Conservation (phyloP, 2,888 invertebrate genomes). For the Orthosia incerta region DNA sequence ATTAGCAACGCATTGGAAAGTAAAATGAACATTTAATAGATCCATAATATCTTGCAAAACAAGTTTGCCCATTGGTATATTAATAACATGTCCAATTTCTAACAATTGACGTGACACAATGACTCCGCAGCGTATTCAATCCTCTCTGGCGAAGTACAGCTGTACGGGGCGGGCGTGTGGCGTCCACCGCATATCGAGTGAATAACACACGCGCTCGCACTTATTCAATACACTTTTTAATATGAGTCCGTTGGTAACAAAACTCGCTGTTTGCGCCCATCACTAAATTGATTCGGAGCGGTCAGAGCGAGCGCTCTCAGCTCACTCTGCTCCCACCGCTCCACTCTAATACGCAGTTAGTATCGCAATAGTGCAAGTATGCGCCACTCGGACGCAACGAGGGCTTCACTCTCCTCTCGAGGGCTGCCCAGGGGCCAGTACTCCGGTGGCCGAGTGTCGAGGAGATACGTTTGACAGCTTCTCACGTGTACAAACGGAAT, state of each 20-base stretch:
- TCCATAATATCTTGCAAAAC: background rate
- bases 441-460: background rate
- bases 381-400: constrained; percentile 43
- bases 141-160: background rate
- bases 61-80: background rate
- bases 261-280: constrained; percentile 30
- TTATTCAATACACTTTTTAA: constrained; percentile 48
- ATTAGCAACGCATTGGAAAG: background rate
- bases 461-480: constrained; percentile 15
- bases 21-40: background rate
- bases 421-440: constrained; percentile 31
- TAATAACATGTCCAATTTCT: constrained; percentile 2
- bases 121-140: constrained; percentile 13
- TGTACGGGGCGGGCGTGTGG: too few relatives aligned
- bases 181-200: constrained; percentile 24
- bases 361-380: constrained; percentile 48
- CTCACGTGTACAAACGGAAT: constrained; percentile 22
- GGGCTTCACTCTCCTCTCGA: constrained; percentile 28
- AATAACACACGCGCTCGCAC: constrained; percentile 32
- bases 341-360: constrained; percentile 44
- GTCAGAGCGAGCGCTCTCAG: constrained; percentile 11
- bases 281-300: constrained; percentile 38
- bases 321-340: constrained; percentile 7
- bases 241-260: constrained; percentile 34
- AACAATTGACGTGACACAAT: constrained; percentile 24